phyloP scores from a whole-genome alignment of 2,888 invertebrate species.

The Sceliomorpha sp. region DNA sequence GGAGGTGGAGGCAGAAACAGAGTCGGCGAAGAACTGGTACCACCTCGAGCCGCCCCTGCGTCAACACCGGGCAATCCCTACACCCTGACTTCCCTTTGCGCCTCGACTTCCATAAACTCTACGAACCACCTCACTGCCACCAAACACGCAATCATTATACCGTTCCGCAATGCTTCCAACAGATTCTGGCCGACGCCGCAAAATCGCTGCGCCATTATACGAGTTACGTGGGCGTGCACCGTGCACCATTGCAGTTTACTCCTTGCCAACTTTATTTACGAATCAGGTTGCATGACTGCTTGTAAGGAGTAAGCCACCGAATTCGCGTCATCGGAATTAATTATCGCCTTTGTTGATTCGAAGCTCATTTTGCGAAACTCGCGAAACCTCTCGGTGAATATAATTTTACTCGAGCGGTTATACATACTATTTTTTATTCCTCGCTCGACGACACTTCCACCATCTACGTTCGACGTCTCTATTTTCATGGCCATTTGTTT shows the following conservation, averaged over 20 bases:
- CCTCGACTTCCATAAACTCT: slow-evolving; percentile 60
- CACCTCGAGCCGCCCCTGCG: slow-evolving; percentile 67
- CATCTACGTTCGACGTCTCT: too few relatives aligned
- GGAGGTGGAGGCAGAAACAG: slow-evolving; percentile 15
- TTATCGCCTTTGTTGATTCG: slow-evolving; percentile 26
- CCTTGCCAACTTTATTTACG: slow-evolving; percentile 78
- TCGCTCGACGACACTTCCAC: too few relatives aligned
- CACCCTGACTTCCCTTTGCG: slow-evolving; percentile 51
- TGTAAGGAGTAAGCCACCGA: slow-evolving; percentile 44
- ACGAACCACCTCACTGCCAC: slow-evolving; percentile 69
- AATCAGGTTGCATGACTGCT: slow-evolving; percentile 70
- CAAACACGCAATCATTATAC: slow-evolving; percentile 76
- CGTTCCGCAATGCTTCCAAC: slow-evolving; percentile 62
- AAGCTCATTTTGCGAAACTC: slow-evolving; percentile 21
- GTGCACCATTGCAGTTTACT: slow-evolving; percentile 73
- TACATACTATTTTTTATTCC: too few relatives aligned
- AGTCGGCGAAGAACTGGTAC: slow-evolving; percentile 60
- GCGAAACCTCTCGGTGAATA: background rate
- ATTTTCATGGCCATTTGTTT: too few relatives aligned
- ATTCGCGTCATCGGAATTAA: slow-evolving; percentile 52
- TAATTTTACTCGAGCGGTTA: too few relatives aligned
- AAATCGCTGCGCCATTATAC: slow-evolving; percentile 78
- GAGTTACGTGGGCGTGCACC: slow-evolving; percentile 75
- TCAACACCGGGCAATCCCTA: slow-evolving; percentile 61
- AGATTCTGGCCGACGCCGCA: slow-evolving; percentile 61